These are phyloP conservation scores for Dolomedes plantarius DNA, from an alignment of 2,888 invertebrate genomes.

Conservation along the genomic window DNA sequence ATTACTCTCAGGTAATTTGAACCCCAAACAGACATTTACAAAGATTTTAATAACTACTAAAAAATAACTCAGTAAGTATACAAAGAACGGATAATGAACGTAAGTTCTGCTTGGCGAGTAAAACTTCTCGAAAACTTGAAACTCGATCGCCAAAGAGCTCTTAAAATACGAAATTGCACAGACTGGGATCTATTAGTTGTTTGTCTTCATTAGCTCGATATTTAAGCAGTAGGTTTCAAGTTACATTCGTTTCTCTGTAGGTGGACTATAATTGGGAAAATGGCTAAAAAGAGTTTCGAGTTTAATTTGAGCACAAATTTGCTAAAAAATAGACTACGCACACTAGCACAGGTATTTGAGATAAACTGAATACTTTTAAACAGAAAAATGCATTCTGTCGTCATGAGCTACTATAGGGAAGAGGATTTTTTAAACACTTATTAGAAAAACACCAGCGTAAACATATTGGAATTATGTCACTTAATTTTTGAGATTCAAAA, in stretches of 20 bases:
- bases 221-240: constrained; percentile 24
- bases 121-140: constrained; percentile 38
- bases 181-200: constrained; percentile 48
- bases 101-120: constrained; percentile 60
- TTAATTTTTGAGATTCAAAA: too few species aligned
- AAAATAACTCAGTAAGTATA: constrained; percentile 35
- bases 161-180: constrained; percentile 59
- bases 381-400: too few species aligned
- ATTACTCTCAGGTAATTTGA: constrained; percentile 59
- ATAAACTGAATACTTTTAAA: too few species aligned
- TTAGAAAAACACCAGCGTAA: too few species aligned
- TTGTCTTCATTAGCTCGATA: constrained; percentile 55
- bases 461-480: too few species aligned
- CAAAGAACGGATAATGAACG: constrained; percentile 59
- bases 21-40: constrained; percentile 70
- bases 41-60: constrained; percentile 61
- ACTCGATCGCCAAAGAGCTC: constrained; percentile 64
- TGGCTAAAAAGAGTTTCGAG: neutral
- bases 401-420: too few species aligned
- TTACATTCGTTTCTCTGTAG: constrained; percentile 6
- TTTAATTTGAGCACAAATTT: neutral
- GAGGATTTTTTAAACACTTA: too few species aligned
- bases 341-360: too few species aligned
- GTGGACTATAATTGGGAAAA: constrained; percentile 12
- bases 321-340: too few species aligned